Percentiles rank a stretch among this genome's conserved stretches.
phyloP scores from a whole-genome alignment of 2,113 vertebrate genomes.

The Cheilinus undulatus region DNA sequence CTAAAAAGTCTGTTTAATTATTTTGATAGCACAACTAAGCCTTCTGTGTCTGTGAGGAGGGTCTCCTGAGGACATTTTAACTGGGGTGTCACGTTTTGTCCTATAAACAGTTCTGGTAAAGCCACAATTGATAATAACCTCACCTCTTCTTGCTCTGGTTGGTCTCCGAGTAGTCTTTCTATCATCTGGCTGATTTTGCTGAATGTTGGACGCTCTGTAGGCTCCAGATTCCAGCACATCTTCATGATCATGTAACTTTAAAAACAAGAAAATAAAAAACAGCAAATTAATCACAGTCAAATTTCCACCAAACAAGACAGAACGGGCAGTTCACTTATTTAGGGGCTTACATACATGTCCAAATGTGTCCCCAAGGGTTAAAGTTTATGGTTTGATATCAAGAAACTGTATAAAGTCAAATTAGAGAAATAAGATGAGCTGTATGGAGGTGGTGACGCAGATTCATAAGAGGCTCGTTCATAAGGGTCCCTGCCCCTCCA shows the following conservation, averaged over 20 bases:
- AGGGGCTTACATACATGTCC: background rate
- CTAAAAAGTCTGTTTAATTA: conserved; percentile 13
- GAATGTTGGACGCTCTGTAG: conserved; percentile 90
- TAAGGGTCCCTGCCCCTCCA: conserved; percentile 44
- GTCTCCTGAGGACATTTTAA: conserved; percentile 8
- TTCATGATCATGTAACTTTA: conserved; percentile 96
- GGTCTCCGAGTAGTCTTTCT: conserved; percentile 83
- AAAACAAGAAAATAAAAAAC: conserved; percentile 25
- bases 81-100: background rate
- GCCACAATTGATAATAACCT: conserved; percentile 23
- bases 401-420: background rate
- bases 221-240: conserved; percentile 94
- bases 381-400: background rate
- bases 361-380: background rate
- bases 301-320: background rate
- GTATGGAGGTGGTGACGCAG: conserved; percentile 42
- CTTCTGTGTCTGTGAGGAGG: background rate
- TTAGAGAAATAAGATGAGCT: conserved; percentile 24
- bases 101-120: background rate
- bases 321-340: background rate
- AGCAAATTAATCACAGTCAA: background rate
- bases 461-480: conserved; percentile 60
- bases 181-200: conserved; percentile 90
- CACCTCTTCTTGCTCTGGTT: conserved; percentile 79
- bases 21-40: conserved; percentile 9